A percentile compares a stretch with the other conserved stretches of the same genome.
Conservation (phyloP, 1,140 invertebrate species). For the Cyrtorhinus lividipennis region DNA sequence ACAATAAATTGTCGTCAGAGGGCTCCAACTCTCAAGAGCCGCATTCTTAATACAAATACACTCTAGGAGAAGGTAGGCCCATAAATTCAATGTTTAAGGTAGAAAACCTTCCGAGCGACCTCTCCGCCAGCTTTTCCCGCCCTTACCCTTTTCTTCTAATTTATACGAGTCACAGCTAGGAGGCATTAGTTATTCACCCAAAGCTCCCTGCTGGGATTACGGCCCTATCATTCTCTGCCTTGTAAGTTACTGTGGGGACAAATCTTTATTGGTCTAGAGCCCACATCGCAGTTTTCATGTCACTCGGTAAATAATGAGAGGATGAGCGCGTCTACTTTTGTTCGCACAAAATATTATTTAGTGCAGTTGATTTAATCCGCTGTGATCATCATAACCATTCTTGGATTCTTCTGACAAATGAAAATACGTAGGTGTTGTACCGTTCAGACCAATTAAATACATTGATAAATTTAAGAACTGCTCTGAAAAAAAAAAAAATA, state of each 20-base stretch:
- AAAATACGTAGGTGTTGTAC: no score
- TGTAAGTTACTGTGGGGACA: slow-evolving; percentile 6
- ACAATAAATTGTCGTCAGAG: slow-evolving; percentile 3
- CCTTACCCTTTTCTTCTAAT: slow-evolving; percentile 7
- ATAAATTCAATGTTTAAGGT: neutral
- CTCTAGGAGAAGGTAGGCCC: neutral
- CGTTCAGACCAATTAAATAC: no score
- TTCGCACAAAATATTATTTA: no score
- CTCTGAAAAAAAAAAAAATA: no score
- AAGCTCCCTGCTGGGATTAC: slow-evolving; percentile 5
- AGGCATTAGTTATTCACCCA: slow-evolving; percentile 9
- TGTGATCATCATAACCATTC: no score
- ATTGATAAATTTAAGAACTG: no score
- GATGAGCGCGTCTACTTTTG: no score
- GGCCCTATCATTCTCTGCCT: neutral
- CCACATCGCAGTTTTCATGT: no score
- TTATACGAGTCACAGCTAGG: slow-evolving; percentile 10
- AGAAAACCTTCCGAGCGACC: neutral
- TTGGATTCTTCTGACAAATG: no score
- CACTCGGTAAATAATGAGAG: no score
- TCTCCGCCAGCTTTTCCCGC: neutral
- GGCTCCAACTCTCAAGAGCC: neutral
- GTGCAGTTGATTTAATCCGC: no score
- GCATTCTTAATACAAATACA: slow-evolving; percentile 9
- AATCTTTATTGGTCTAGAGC: slow-evolving; percentile 8